Base-by-base conservation (phyloP, 2,113 vertebrate species). In the Hypomesus transpacificus region DNA sequence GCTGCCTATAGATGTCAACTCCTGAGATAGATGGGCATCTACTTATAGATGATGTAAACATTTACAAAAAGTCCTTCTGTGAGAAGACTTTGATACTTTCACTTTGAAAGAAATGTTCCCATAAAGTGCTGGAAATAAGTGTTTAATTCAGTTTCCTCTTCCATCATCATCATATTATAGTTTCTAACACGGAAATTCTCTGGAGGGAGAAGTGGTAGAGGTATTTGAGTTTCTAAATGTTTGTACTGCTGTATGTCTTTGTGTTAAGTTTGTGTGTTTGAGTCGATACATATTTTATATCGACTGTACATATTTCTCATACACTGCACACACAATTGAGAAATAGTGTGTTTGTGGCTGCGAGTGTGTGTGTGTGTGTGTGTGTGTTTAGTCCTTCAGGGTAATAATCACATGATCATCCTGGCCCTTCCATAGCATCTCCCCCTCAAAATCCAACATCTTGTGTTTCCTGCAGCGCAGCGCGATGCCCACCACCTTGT, bases 401-500 rank as follows among this genome's bases (percentile, higher is more conserved):
- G 85, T 92, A 57, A 94, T 92, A 65, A 92, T 72, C 3, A 93
- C 77, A 11, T 85, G 3, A 66, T 94, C 92, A 8, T 94, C 91
- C 70, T 83, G 88, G 28, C 93, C 93, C 65, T 94, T 86, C 93
- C 93, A 94, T 70, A 94, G 70, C 91, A 94, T 94, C 76, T 94
- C 93, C 0, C 93, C 92, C 53, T 93, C 87, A 66, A 94, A 94
- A 77, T 90, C 89, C 73, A 94, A 21, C 88, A 92, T 92, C 66
- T 90, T 89, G 80, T 94, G 92, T 60, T 94, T 94, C 68, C 93
- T 83, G 70, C 92, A 93, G 75, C 93, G 91, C 76, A 94, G 87
- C 68, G 92, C 80, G 62, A 94, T 94, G 3, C 93, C 93, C 66
- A 94, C 93, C 66, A 94, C 93, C 71, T 94, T 94, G 62, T 94